phyloP scores from a whole-genome alignment of 2,113 vertebrate genomes.

The Colinus virginianus region DNA sequence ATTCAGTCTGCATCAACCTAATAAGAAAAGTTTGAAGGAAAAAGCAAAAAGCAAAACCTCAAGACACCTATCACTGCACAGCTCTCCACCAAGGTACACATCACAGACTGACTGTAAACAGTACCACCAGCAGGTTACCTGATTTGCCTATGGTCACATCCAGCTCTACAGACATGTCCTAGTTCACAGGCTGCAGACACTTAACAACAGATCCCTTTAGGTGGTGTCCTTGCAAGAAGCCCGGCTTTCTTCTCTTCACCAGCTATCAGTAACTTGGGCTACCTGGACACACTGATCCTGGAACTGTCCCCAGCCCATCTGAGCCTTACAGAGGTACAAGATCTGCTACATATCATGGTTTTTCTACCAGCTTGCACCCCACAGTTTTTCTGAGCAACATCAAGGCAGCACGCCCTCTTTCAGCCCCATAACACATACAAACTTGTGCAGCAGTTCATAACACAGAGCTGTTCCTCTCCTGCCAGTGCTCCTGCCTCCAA shows the following conservation, averaged over 20 bases:
- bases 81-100: neutral
- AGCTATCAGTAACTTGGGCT: neutral
- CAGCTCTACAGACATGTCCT: neutral
- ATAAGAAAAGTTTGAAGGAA: no score
- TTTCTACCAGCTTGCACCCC: no score
- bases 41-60: no score
- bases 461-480: neutral
- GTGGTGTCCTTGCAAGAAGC: rapidly evolving
- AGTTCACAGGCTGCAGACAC: neutral
- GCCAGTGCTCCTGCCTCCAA: neutral
- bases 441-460: rapidly evolving
- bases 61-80: neutral
- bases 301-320: neutral
- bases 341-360: rapidly evolving
- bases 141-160: neutral
- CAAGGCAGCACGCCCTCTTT: neutral
- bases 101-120: neutral
- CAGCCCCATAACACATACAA: neutral
- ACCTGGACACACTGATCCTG: neutral
- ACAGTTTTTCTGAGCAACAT: neutral
- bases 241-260: neutral
- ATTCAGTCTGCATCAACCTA: no score
- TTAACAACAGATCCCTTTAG: neutral
- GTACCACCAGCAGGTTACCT: neutral
- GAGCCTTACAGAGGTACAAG: neutral